Evolutionary conservation across 2,888 invertebrate species (phyloP).

Genomic region (Lepeophtheirus nordmannii): DNA sequence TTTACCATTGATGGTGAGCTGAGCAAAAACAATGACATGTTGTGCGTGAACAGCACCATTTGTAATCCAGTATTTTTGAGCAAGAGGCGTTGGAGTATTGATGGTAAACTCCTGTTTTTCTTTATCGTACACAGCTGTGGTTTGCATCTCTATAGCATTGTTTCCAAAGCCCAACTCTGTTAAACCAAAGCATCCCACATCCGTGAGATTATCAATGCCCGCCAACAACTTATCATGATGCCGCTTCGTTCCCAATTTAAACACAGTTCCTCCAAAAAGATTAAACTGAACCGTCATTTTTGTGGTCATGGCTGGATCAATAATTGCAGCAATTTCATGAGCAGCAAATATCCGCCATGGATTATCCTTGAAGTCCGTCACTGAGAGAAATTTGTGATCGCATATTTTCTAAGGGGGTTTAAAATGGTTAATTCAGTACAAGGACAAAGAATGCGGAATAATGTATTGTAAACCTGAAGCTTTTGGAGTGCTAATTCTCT

Average conservation of each 20-base stretch:
- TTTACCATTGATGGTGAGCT: slow-evolving; percentile 27
- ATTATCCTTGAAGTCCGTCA: slow-evolving; percentile 29
- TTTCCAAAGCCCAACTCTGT: slow-evolving; percentile 30
- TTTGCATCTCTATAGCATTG: slow-evolving; percentile 30
- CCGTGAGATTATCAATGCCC: slow-evolving; percentile 30
- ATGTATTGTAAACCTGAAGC: slow-evolving; percentile 25
- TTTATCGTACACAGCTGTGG: slow-evolving; percentile 28
- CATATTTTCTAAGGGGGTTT: slow-evolving; percentile 26
- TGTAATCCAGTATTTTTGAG: slow-evolving; percentile 30
- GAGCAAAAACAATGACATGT: slow-evolving; percentile 29
- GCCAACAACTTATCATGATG: slow-evolving; percentile 32
- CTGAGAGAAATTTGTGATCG: slow-evolving; percentile 29
- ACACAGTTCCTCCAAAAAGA: slow-evolving; percentile 34
- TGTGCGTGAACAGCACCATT: slow-evolving; percentile 30
- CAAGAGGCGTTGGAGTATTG: slow-evolving; percentile 28
- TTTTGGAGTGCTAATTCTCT: slow-evolving; percentile 28
- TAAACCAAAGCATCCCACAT: slow-evolving; percentile 29
- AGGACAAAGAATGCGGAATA: not conserved
- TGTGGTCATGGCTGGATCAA: slow-evolving; percentile 29
- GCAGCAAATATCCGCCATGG: slow-evolving; percentile 29
- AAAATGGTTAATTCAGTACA: not conserved
- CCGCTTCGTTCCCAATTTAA: slow-evolving; percentile 34
- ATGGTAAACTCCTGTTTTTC: slow-evolving; percentile 28
- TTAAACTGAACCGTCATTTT: slow-evolving; percentile 32
- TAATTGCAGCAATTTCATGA: slow-evolving; percentile 29